Evolutionary conservation across 1,140 invertebrate species (phyloP).

Genomic region (Pararge aegeria): DNA sequence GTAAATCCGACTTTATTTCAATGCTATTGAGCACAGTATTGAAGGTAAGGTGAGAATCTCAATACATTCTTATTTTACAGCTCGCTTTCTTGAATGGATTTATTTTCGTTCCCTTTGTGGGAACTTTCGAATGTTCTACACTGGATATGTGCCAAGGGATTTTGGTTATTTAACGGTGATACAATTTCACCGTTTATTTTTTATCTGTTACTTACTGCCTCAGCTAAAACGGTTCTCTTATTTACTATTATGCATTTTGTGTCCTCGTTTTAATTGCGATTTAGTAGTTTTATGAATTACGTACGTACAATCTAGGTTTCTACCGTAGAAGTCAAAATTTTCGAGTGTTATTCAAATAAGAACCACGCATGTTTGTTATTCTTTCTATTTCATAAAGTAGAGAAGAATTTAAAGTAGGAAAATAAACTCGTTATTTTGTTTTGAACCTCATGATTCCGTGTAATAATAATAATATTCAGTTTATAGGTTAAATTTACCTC

Average conservation of each 20-base stretch:
- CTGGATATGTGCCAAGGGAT: constrained; percentile 59
- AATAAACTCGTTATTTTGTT: too few species aligned
- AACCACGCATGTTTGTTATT: too few species aligned
- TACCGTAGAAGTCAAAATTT: too few species aligned
- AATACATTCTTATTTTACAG: constrained; percentile 39
- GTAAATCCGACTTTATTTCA: constrained; percentile 11
- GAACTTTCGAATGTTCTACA: constrained; percentile 46
- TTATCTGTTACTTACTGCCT: constrained; percentile 19
- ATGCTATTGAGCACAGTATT: constrained; percentile 19
- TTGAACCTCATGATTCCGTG: too few species aligned
- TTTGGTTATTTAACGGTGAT: constrained; percentile 45
- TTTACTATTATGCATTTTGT: background rate
- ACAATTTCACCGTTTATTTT: constrained; percentile 34
- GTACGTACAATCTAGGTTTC: too few species aligned
- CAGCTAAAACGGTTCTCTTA: background rate
- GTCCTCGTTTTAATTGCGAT: background rate
- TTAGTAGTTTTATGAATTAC: background rate
- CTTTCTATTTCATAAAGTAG: too few species aligned
- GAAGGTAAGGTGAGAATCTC: background rate
- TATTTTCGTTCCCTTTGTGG: constrained; percentile 60
- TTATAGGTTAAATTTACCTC: too few species aligned
- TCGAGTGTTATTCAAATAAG: too few species aligned
- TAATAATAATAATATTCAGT: too few species aligned
- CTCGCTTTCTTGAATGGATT: constrained; percentile 63
- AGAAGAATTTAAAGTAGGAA: too few species aligned